These are phyloP conservation scores for Pelobates fuscus DNA, from an alignment of 2,113 vertebrate species.

Conservation along the genomic window DNA sequence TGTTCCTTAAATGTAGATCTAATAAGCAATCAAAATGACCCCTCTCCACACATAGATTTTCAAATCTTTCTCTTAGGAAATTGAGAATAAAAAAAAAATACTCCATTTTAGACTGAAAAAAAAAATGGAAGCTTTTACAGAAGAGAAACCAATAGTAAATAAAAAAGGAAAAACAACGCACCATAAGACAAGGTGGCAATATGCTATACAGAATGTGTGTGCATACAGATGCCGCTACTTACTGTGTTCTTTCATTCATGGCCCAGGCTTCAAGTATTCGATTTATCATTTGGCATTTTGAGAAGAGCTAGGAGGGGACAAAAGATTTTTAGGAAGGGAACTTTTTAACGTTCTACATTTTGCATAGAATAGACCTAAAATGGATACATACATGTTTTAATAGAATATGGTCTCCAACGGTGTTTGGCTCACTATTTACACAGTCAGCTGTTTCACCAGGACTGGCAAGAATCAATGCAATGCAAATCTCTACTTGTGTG, in stretches of 20 bases:
- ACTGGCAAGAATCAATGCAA: conserved; percentile 93
- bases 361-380: not conserved
- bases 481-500: conserved; percentile 97
- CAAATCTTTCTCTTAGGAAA: too few relatives aligned
- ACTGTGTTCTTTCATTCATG: conserved; percentile 97
- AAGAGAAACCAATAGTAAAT: too few relatives aligned
- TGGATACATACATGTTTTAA: conserved; percentile 86
- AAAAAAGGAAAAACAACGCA: too few relatives aligned
- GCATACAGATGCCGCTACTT: too few relatives aligned
- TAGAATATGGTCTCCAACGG: conserved; percentile 80
- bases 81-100: too few relatives aligned
- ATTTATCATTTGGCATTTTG: conserved; percentile 94
- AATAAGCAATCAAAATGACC: too few relatives aligned
- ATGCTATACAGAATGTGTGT: too few relatives aligned
- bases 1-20: too few relatives aligned
- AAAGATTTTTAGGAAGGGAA: not conserved
- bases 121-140: too few relatives aligned
- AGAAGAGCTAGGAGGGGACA: conserved; percentile 80
- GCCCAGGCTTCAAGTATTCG: conserved; percentile 95
- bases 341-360: not conserved
- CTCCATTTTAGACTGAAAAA: too few relatives aligned
- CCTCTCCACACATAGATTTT: too few relatives aligned
- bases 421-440: conserved; percentile 74
- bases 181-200: too few relatives aligned
- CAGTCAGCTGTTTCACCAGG: conserved; percentile 81